These are phyloP conservation scores for Chitala chitala DNA, from an alignment of 2,113 vertebrate species.

Conservation along the genomic window DNA sequence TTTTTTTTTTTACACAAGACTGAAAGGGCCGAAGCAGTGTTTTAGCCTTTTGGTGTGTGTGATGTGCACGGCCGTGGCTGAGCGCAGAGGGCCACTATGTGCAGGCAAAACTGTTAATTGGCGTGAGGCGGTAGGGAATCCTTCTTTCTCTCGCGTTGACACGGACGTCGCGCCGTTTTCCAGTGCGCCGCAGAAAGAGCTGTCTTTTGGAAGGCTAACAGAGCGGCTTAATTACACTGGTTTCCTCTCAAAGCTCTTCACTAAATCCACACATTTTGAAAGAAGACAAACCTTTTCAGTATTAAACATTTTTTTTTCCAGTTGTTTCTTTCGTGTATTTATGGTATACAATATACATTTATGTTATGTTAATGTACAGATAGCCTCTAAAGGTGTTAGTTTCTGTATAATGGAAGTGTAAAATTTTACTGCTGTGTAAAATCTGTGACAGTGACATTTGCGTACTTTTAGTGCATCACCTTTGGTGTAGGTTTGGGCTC, in stretches of 20 bases:
- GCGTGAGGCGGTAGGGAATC: conserved; percentile 36
- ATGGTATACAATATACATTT: too few species aligned
- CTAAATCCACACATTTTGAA: conserved; percentile 25
- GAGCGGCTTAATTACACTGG: conserved; percentile 40
- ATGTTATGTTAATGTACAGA: too few species aligned
- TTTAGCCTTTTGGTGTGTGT: conserved; percentile 19
- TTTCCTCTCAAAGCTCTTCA: conserved; percentile 35
- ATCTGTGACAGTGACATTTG: too few species aligned
- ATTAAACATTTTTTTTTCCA: conserved; percentile 3
- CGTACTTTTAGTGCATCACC: too few species aligned
- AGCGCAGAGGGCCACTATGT: conserved; percentile 21
- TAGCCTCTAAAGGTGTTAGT: too few species aligned
- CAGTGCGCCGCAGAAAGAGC: conserved; percentile 29
- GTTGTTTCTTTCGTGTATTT: neutral
- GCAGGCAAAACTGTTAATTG: conserved; percentile 36
- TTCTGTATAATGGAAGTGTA: too few species aligned
- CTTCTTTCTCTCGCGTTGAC: conserved; percentile 27
- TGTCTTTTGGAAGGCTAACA: conserved; percentile 31
- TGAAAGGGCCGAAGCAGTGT: conserved; percentile 9
- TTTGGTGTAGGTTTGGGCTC: too few species aligned
- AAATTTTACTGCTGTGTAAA: too few species aligned
- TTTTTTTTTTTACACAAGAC: neutral
- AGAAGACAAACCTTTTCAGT: conserved; percentile 19
- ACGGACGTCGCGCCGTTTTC: conserved; percentile 40
- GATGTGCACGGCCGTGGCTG: neutral